These are phyloP conservation scores for Lepus townsendii DNA, from an alignment of 2,797 vertebrate species.

Conservation along the genomic window DNA sequence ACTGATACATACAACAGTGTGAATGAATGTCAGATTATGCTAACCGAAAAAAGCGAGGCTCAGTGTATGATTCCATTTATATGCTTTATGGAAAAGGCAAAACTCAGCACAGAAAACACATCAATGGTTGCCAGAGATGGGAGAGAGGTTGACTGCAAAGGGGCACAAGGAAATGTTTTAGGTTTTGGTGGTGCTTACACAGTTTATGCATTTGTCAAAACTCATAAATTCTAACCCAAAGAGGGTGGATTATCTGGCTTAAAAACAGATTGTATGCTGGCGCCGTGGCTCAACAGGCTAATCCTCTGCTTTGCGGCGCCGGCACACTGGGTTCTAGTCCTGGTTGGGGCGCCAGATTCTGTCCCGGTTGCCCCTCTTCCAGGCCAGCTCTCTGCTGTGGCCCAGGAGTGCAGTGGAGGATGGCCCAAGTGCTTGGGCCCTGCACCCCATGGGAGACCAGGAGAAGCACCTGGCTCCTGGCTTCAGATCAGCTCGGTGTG, in stretches of 20 bases:
- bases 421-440: no score
- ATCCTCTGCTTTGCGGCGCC: no score
- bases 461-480: no score
- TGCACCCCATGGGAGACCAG: no score
- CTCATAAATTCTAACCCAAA: background rate
- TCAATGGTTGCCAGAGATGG: background rate
- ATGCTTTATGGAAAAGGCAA: constrained; percentile 8
- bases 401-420: no score
- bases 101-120: background rate
- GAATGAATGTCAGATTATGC: background rate
- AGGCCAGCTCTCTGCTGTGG: no score
- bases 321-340: no score
- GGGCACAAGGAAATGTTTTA: background rate
- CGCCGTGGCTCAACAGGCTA: no score
- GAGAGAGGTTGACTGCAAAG: background rate
- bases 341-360: no score
- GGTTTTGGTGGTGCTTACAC: background rate
- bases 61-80: background rate
- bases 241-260: background rate
- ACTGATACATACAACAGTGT: background rate
- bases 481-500: no score
- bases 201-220: constrained; percentile 32
- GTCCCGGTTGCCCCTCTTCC: no score
- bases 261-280: background rate
- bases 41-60: background rate